Base-by-base conservation (phyloP, 2,888 invertebrate genomes). In the Cyaniris semiargus region DNA sequence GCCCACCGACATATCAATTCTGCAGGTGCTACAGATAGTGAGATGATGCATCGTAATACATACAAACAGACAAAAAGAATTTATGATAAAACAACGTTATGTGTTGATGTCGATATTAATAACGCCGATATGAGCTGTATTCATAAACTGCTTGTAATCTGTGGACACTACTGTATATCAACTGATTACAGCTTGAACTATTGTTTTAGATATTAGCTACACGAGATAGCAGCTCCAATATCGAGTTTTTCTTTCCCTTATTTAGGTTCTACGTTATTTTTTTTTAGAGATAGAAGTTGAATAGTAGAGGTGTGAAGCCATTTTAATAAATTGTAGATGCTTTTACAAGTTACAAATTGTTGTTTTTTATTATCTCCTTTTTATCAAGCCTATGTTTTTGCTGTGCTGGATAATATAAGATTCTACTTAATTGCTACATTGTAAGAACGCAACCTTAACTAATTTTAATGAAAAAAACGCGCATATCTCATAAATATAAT, bases 191-290 rank as follows among this genome's bases (percentile, higher is more conserved):
- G 76, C 76, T 79, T 80, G 79, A 83, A 79, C 81, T 83, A 82
- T 82, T 82, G 82, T 83, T 79, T 80, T 71, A 79, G 83, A 82
- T 83, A 82, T 79, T 79, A 77, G 58, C 78, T 79, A 27, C 76
- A 79, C 31, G 71, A 56, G 71, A 76, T 76, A 76, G 44, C n/a
- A 76, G 44, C n/a, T 76, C 38, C 34, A 34, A 72, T 34, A 56
- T 8, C 27, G 23, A 74, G 27, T 74, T 74, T 74, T 48, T 44
- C 44, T 23, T 53, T 74, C 48, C 15, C 53, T 27, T 53, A 23
- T 48, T 27, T 23, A 48, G 23, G 74, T 13, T 53, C 3, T 15
- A 6, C 27, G n/a, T 23, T 18, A 13, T 66, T 27, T 66, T 31
- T 66, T 66, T 66, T 66, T 27, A 27, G 27, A 27, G 66, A 66